Evolutionary conservation across 2,888 invertebrate genomes (phyloP).

Genomic region (Catocala nupta): DNA sequence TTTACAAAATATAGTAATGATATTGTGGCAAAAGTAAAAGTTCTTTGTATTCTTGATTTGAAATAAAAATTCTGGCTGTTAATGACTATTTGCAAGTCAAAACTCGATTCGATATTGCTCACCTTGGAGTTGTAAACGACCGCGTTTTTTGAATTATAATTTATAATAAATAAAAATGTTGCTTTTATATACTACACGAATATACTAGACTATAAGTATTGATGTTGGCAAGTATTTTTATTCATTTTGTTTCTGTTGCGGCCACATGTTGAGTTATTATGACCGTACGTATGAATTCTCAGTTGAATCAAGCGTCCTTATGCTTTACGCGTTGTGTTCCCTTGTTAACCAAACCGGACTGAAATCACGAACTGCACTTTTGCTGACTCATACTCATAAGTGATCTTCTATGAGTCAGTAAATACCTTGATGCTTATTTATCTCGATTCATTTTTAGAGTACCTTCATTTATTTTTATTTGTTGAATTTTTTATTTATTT

Average conservation of each 20-base stretch:
- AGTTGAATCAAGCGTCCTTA: background rate
- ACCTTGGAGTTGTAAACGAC: conserved; percentile 49
- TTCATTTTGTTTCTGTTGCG: too few species aligned
- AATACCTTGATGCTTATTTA: background rate
- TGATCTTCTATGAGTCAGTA: background rate
- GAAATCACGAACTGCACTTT: background rate
- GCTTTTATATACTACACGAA: too few species aligned
- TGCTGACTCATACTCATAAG: background rate
- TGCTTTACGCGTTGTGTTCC: background rate
- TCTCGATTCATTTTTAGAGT: background rate
- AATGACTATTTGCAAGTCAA: conserved; percentile 16
- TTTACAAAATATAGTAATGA: background rate
- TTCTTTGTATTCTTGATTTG: background rate
- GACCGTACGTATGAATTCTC: too few species aligned
- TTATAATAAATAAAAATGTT: too few species aligned
- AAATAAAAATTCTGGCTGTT: background rate
- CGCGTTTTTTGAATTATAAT: background rate
- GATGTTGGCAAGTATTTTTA: too few species aligned
- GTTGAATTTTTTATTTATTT: too few species aligned
- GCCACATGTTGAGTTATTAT: too few species aligned
- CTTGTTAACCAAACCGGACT: background rate
- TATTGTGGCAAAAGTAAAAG: background rate
- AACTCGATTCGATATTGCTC: conserved; percentile 38
- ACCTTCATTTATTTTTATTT: too few species aligned
- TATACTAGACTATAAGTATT: too few species aligned